Evolutionary conservation across 2,888 invertebrate genomes (phyloP), one percentile per base, ranked within the genome.

Genomic region (Palloptera scutellata): DNA sequence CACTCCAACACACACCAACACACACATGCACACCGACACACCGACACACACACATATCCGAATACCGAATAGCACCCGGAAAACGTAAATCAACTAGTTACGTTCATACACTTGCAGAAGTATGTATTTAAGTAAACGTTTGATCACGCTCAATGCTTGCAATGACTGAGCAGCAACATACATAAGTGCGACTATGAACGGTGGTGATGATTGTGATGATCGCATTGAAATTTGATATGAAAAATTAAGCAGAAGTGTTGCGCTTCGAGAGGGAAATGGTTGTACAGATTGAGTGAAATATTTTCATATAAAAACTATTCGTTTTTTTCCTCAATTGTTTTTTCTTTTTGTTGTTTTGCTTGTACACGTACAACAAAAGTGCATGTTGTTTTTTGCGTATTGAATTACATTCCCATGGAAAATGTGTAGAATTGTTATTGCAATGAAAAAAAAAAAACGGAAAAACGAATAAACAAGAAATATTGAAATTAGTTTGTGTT

Each of bases 151-250:
- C 17, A 54, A 57, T 40, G 57, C 11, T 40, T n/a, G 13, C 40
- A 48, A 17, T 52, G 42, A n/a, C 53, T 19, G n/a, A 17, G 42
- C 41, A 12, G 15, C 20, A 17, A 48, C 20, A 55, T 63, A 30
- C 63, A 48, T 48, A 52, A 58, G 43, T 43, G 43, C n/a, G 19
- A 19, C n/a, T n/a, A 19, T 19, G 17, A 17, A 10, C 20, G 51
- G n/a, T 13, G 40, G 42, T 66, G 54, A 53, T 78, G 13, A 10
- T 17, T 43, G n/a, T 13, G 40, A 54, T 66, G 54, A 53, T 78
- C 73, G 76, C 79, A 77, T 75, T 77, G 78, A 79, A 78, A 78
- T 78, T 70, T 67, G 77, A 78, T 79, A 77, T 77, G 74, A 73
- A 78, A 77, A 78, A 72, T 75, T 70, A 77, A 77, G 77, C 61